Conservation (phyloP, 1,140 invertebrate species). For the Melanaphis sacchari region DNA sequence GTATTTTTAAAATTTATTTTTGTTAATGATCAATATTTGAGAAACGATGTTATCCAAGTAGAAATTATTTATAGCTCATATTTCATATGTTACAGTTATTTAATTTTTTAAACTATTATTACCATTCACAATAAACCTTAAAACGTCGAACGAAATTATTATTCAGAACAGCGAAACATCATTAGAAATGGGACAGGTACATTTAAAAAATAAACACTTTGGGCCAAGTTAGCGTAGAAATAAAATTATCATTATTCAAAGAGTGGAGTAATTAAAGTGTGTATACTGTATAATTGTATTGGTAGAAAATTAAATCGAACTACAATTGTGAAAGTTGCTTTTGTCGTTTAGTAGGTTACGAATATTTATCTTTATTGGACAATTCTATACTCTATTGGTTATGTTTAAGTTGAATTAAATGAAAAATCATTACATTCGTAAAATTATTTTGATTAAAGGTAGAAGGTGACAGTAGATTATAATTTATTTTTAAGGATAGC, state of each 20-base stretch:
- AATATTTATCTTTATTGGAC: not conserved
- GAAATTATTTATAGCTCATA: not conserved
- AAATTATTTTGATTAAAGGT: not conserved
- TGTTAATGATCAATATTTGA: not conserved
- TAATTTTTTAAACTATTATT: slow-evolving; percentile 24
- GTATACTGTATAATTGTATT: not conserved
- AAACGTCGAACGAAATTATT: slow-evolving; percentile 10
- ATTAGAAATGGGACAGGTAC: not conserved
- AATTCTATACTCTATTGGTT: not conserved
- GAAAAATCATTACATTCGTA: not conserved
- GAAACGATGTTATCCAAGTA: not conserved
- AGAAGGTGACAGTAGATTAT: not conserved
- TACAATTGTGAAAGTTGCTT: not conserved
- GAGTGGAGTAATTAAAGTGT: not conserved
- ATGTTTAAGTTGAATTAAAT: not conserved
- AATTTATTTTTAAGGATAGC: not conserved
- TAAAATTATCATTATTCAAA: not conserved
- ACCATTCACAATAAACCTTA: not conserved
- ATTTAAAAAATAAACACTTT: slow-evolving; percentile 10
- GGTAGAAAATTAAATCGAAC: not conserved
- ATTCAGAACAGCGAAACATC: not conserved
- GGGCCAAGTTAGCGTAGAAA: not conserved
- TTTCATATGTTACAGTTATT: not conserved
- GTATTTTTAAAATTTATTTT: not conserved
- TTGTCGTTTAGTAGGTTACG: not conserved